Conservation (phyloP, 2,113 vertebrate species). For the Peucedramus taeniatus region DNA sequence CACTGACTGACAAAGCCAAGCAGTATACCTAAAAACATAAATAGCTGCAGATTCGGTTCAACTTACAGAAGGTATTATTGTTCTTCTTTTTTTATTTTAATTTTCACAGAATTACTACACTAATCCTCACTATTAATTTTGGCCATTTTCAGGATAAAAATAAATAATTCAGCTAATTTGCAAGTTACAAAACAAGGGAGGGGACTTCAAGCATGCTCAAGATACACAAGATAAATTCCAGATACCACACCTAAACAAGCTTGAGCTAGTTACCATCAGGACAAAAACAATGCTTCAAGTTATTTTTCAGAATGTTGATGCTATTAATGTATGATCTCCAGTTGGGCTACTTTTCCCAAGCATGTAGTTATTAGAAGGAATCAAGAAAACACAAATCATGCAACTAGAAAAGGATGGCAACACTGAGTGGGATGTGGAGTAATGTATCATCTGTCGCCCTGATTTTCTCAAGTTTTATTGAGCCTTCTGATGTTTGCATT, state of each 20-base stretch:
- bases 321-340: not conserved
- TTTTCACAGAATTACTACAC: not conserved
- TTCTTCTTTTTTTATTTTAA: not conserved
- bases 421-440: not conserved
- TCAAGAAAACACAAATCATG: not conserved
- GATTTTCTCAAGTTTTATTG: too few species aligned
- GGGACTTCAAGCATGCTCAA: not conserved
- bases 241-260: slow-evolving; percentile 54
- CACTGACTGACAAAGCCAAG: slow-evolving; percentile 5
- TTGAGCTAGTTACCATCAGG: slow-evolving; percentile 15
- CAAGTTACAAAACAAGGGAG: slow-evolving; percentile 48
- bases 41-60: not conserved
- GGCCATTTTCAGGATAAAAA: not conserved
- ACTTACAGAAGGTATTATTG: not conserved
- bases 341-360: not conserved
- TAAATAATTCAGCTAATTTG: not conserved
- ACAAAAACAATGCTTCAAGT: slow-evolving; percentile 41
- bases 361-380: not conserved
- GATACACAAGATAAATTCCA: not conserved
- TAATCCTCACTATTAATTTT: not conserved
- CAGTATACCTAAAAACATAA: slow-evolving; percentile 15
- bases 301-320: not conserved
- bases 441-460: too few species aligned
- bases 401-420: not conserved
- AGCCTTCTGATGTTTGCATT: too few species aligned